These are phyloP conservation scores for Echinometra lucunter DNA, from an alignment of 53 echinoderm and acorn worm species.

Conservation along the genomic window DNA sequence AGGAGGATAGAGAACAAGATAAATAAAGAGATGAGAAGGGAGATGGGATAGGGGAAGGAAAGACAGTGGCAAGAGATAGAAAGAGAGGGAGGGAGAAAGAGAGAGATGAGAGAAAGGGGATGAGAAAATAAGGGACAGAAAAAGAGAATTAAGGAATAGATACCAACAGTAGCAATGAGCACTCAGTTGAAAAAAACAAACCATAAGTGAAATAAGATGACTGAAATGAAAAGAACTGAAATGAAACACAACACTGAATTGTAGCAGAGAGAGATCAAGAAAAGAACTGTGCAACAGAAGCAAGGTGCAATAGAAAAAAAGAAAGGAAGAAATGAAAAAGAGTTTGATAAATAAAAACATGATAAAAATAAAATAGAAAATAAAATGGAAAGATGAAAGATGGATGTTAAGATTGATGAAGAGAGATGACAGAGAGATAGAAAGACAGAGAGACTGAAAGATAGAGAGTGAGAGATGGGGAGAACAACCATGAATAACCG, in stretches of 20 bases:
- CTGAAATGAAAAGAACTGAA: background rate
- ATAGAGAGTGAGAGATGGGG: conserved; percentile 35
- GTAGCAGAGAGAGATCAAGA: background rate
- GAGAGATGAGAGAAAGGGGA: too few species aligned
- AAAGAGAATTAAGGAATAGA: too few species aligned
- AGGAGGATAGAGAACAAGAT: background rate
- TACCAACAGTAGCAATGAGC: too few species aligned
- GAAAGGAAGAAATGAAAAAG: background rate
- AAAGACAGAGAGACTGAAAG: background rate
- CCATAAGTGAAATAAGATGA: background rate
- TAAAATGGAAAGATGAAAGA: background rate
- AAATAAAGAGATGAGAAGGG: background rate
- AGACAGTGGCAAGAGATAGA: background rate
- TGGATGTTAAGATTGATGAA: conserved; percentile 25
- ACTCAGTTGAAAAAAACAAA: too few species aligned
- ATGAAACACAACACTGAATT: background rate
- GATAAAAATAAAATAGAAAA: background rate
- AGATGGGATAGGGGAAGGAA: background rate
- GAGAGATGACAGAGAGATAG: conserved; percentile 31
- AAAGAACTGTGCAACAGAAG: too few species aligned
- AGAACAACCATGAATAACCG: conserved; percentile 64
- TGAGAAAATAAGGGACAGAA: background rate
- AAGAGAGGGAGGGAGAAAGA: background rate
- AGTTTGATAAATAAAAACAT: background rate
- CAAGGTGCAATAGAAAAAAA: background rate